phyloP scores from a whole-genome alignment of 1,140 invertebrate genomes.

The Araneus ventricosus region DNA sequence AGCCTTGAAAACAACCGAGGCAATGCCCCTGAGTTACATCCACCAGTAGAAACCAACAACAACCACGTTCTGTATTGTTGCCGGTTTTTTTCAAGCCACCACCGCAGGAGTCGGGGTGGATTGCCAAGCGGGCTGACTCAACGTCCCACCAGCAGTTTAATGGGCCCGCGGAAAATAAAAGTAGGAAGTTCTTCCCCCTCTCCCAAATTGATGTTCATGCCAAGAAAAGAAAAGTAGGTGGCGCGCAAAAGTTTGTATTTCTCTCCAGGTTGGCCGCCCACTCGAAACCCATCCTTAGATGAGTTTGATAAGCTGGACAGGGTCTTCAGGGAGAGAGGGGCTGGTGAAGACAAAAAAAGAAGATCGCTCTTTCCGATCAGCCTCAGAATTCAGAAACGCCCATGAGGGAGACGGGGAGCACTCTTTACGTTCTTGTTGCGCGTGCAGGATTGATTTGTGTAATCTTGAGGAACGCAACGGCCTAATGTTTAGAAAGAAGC shows the following conservation, averaged over 20 bases:
- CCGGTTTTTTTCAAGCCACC: neutral
- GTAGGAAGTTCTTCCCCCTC: neutral
- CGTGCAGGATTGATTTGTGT: neutral
- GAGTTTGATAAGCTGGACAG: conserved; percentile 21
- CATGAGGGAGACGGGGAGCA: neutral
- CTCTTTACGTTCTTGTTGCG: neutral
- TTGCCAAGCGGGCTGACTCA: neutral
- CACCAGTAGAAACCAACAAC: neutral
- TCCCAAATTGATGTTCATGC: conserved; percentile 13
- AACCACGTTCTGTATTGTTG: neutral
- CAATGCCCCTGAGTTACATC: neutral
- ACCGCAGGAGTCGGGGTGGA: conserved; percentile 6
- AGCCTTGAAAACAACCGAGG: neutral
- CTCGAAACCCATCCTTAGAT: conserved; percentile 15
- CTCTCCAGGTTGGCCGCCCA: neutral
- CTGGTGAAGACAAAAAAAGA: neutral
- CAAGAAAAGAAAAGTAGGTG: conserved; percentile 14
- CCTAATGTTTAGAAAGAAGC: too few relatives aligned
- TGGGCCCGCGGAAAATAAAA: neutral
- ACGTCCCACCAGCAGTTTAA: conserved; percentile 21
- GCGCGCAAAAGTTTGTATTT: neutral
- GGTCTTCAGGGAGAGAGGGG: neutral
- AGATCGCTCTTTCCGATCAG: neutral
- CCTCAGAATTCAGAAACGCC: conserved; percentile 11
- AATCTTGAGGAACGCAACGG: neutral